phyloP scores from a whole-genome alignment of 1,140 invertebrate species.

The Atta texana region DNA sequence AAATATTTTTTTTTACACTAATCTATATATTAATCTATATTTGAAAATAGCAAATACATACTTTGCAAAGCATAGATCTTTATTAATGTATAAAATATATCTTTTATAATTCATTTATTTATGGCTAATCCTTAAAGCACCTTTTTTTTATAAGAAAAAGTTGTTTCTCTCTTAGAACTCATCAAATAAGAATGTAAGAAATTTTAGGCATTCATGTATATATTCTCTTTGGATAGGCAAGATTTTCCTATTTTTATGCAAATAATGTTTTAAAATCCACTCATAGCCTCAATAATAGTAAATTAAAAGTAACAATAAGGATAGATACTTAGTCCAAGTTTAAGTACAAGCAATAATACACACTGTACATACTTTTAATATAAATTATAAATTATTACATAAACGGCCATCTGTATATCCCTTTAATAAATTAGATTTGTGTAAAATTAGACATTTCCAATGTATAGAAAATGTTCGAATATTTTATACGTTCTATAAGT shows the following conservation, averaged over 20 bases:
- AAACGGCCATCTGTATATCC: neutral
- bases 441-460: neutral
- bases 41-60: conserved; percentile 13
- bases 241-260: conserved; percentile 23
- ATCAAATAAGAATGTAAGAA: neutral
- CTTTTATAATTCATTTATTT: conserved; percentile 8
- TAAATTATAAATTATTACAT: conserved; percentile 20
- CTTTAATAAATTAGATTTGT: conserved; percentile 8
- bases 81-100: neutral
- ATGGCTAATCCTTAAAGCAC: neutral
- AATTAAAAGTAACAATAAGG: neutral
- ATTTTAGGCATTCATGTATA: neutral
- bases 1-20: conserved; percentile 9
- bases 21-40: conserved; percentile 25
- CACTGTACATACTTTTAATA: conserved; percentile 33
- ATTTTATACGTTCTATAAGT: neutral
- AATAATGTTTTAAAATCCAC: neutral
- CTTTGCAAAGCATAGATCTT: neutral
- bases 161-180: neutral
- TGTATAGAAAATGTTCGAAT: neutral
- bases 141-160: neutral
- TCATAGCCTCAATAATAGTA: neutral
- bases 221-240: neutral
- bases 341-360: neutral
- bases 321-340: neutral